These are phyloP conservation scores for Dipodomys ordii DNA, from an alignment of 2,113 vertebrate species.

Conservation along the genomic window DNA sequence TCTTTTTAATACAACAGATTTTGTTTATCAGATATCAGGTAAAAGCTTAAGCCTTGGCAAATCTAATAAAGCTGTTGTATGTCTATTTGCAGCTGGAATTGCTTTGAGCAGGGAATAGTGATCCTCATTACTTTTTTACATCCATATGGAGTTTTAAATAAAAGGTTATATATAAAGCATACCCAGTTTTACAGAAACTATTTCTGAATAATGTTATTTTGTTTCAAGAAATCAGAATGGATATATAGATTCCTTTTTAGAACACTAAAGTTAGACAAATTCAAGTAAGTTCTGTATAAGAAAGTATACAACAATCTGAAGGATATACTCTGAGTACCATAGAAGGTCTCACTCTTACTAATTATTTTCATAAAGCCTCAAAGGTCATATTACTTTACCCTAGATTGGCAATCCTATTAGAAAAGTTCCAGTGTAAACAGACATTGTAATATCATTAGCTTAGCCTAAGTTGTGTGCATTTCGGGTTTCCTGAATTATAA, in stretches of 20 bases:
- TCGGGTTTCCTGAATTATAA: conserved; percentile 21
- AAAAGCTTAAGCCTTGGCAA: not conserved
- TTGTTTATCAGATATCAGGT: not conserved
- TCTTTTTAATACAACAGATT: not conserved
- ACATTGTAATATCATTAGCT: not conserved
- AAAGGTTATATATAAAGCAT: not conserved
- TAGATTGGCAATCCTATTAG: conserved; percentile 37
- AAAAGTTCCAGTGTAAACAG: not conserved
- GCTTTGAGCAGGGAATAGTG: not conserved
- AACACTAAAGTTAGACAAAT: conserved; percentile 56
- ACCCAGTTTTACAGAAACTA: not conserved
- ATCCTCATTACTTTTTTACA: not conserved
- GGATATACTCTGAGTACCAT: conserved; percentile 41
- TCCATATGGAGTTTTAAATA: not conserved
- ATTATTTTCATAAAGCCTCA: conserved; percentile 58
- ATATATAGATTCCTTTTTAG: conserved; percentile 2
- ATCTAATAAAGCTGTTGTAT: not conserved
- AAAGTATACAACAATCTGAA: conserved; percentile 52
- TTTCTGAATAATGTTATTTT: conserved; percentile 14
- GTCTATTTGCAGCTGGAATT: not conserved
- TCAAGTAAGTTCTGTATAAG: conserved; percentile 46
- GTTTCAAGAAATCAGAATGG: conserved; percentile 35
- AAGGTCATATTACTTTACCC: conserved; percentile 40
- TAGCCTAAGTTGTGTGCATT: not conserved
- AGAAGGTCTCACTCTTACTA: conserved; percentile 51